Conservation (phyloP, 2,888 invertebrate genomes). For the Caenorhabditis plicata region DNA sequence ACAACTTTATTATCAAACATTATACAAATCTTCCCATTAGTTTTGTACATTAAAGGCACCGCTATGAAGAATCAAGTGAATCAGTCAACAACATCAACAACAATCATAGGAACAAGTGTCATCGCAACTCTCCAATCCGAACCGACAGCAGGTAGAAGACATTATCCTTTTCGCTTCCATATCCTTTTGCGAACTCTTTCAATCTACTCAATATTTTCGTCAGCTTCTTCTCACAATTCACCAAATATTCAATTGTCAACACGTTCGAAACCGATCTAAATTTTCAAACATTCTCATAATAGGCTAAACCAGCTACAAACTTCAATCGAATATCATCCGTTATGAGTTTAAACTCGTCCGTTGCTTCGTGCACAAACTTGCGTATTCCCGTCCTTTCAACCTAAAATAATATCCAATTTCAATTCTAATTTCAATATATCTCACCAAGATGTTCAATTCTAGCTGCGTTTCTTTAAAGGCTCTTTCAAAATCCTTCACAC, state of each 20-base stretch:
- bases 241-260: conserved; percentile 13
- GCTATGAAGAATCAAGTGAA: no score
- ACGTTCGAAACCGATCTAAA: conserved; percentile 29
- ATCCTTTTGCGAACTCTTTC: conserved; percentile 5
- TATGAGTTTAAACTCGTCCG: conserved; percentile 32
- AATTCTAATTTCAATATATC: background rate
- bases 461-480: conserved; percentile 9
- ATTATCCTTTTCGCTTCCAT: conserved; percentile 27
- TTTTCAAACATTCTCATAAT: background rate
- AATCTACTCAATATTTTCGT: conserved; percentile 10
- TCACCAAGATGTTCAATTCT: conserved; percentile 12
- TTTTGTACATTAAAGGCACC: no score
- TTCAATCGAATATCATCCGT: conserved; percentile 35
- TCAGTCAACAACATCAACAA: no score
- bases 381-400: conserved; percentile 22
- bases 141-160: conserved; percentile 26
- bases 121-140: conserved; percentile 4
- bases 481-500: conserved; percentile 16
- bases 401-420: background rate
- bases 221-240: conserved; percentile 16
- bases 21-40: no score
- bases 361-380: conserved; percentile 33
- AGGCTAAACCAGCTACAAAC: conserved; percentile 3
- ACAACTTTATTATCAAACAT: no score
- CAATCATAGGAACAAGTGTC: no score